Conservation (phyloP, 2,113 vertebrate species). For the Tilapia sparmanii region DNA sequence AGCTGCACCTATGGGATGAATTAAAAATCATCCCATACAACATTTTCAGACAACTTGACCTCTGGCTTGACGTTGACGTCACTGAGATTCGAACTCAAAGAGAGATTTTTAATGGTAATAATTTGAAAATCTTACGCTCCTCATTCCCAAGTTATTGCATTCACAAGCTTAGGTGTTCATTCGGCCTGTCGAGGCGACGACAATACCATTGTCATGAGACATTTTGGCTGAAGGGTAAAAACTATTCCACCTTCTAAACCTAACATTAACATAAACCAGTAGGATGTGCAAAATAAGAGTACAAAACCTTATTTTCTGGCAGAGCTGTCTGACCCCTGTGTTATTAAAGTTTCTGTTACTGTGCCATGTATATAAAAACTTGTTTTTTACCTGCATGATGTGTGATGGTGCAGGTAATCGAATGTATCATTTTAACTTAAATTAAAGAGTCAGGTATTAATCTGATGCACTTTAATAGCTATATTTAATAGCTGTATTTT, state of each 20-base stretch:
- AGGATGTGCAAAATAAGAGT: background rate
- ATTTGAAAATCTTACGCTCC: background rate
- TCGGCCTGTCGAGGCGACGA: fast-evolving
- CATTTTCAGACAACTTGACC: background rate
- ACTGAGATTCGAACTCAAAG: background rate
- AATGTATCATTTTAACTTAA: background rate
- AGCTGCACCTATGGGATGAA: background rate
- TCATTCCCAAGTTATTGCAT: background rate
- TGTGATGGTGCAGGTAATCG: background rate
- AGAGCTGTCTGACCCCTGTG: background rate
- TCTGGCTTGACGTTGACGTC: background rate
- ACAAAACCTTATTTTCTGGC: background rate
- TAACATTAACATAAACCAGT: background rate
- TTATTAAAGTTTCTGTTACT: background rate
- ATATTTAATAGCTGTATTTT: background rate
- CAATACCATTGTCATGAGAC: background rate
- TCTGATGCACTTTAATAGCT: background rate
- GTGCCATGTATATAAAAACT: background rate
- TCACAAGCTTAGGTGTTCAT: background rate
- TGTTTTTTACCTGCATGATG: background rate
- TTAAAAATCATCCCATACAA: background rate
- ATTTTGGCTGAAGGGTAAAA: background rate
- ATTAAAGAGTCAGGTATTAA: background rate
- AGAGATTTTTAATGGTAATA: background rate
- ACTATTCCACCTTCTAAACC: background rate